Evolutionary conservation across 2,888 invertebrate species (phyloP).

Genomic region (Drosophila neoperkinsi): DNA sequence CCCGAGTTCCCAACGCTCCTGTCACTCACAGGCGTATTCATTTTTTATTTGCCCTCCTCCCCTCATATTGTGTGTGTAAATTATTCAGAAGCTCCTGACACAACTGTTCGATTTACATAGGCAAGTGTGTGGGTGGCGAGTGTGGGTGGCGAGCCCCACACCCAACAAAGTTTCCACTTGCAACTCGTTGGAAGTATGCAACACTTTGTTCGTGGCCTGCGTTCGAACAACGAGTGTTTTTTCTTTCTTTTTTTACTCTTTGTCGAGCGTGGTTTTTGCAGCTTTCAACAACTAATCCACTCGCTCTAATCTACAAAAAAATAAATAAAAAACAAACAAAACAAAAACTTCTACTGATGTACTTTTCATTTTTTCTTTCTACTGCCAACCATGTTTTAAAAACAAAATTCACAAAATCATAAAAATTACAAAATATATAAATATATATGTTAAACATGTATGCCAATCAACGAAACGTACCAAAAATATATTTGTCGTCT

Average conservation of each 20-base stretch:
- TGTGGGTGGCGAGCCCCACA: background rate
- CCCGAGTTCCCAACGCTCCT: slow-evolving; percentile 32
- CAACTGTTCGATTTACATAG: slow-evolving; percentile 69
- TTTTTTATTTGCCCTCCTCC: slow-evolving; percentile 35
- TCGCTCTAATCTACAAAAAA: slow-evolving; percentile 36
- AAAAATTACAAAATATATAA: slow-evolving; percentile 38
- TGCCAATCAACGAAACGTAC: slow-evolving; percentile 55
- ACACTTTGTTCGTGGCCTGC: slow-evolving; percentile 21
- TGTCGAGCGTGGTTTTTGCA: slow-evolving; percentile 5
- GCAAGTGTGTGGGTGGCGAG: slow-evolving; percentile 22
- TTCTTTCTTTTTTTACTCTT: background rate
- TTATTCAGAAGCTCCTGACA: slow-evolving; percentile 61
- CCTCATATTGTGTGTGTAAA: slow-evolving; percentile 45
- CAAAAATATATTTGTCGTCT: slow-evolving; percentile 55
- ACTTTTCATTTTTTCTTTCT: slow-evolving; percentile 77
- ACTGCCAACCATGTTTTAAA: slow-evolving; percentile 68
- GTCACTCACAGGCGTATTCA: slow-evolving; percentile 41
- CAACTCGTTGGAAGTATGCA: slow-evolving; percentile 30
- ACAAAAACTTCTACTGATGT: slow-evolving; percentile 68
- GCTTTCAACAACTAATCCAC: slow-evolving; percentile 38
- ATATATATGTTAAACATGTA: slow-evolving; percentile 31
- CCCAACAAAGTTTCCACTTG: slow-evolving; percentile 33
- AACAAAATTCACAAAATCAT: slow-evolving; percentile 41
- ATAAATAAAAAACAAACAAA: slow-evolving; percentile 16
- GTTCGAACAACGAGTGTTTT: slow-evolving; percentile 2